These are phyloP conservation scores for Turdus rufiventris DNA, from an alignment of 2,113 vertebrate genomes.

Conservation along the genomic window DNA sequence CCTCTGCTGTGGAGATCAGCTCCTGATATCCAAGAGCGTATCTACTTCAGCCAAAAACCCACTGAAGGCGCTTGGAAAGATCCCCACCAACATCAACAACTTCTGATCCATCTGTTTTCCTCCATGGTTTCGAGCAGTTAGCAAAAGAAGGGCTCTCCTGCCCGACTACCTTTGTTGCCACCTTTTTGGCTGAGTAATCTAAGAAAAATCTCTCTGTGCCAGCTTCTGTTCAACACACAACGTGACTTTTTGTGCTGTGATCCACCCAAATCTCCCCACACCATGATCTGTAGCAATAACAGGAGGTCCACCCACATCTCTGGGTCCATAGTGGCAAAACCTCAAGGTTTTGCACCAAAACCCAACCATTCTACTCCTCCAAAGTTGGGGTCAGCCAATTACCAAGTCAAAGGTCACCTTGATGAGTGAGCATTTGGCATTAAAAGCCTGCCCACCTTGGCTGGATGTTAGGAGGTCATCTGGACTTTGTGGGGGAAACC, in stretches of 20 bases:
- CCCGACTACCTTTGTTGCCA: neutral
- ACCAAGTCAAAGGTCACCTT: rapidly evolving
- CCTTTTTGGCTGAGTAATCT: neutral
- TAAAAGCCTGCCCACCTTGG: neutral
- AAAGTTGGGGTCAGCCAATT: neutral
- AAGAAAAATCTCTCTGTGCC: neutral
- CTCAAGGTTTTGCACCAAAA: neutral
- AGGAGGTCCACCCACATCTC: neutral
- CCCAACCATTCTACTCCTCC: neutral
- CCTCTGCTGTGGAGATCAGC: conserved; percentile 43
- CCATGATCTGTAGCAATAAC: rapidly evolving
- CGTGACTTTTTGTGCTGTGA: neutral
- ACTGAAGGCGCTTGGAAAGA: neutral
- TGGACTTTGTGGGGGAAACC: neutral
- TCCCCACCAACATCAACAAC: conserved; percentile 22
- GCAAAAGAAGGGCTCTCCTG: neutral
- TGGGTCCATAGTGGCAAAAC: neutral
- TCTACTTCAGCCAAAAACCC: conserved; percentile 21
- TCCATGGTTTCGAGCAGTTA: neutral
- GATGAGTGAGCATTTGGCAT: neutral
- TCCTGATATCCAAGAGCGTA: neutral
- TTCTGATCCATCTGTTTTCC: conserved; percentile 27
- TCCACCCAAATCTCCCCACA: neutral
- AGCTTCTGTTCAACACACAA: neutral
- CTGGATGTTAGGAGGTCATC: neutral